Evolutionary conservation across 2,113 vertebrate genomes (phyloP).

Genomic region (Toxotes chatareus): DNA sequence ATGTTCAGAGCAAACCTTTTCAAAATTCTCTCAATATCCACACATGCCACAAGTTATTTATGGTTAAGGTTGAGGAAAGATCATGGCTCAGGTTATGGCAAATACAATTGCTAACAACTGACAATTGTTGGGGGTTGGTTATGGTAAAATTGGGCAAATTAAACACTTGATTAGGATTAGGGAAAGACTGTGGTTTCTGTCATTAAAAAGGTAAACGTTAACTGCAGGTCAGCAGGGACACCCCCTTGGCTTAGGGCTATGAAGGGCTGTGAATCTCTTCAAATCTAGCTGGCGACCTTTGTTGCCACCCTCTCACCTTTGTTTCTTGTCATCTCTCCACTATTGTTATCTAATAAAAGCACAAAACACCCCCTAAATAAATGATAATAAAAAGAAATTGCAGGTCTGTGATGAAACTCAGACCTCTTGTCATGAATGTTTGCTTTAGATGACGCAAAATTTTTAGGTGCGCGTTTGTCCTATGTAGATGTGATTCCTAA

Average conservation of each 20-base stretch:
- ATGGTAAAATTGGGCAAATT: neutral
- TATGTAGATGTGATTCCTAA: neutral
- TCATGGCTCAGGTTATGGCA: too few relatives aligned
- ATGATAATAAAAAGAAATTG: too few relatives aligned
- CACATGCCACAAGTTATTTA: too few relatives aligned
- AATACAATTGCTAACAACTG: too few relatives aligned
- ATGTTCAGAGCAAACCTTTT: too few relatives aligned
- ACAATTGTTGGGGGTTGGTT: neutral
- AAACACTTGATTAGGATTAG: neutral
- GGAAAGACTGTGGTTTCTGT: too few relatives aligned
- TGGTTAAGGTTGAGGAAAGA: too few relatives aligned
- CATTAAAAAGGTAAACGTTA: too few relatives aligned
- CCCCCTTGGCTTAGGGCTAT: neutral
- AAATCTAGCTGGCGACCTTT: neutral
- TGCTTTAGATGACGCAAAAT: neutral
- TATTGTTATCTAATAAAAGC: too few relatives aligned
- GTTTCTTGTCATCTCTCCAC: neutral
- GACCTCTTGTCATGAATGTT: neutral
- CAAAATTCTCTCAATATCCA: too few relatives aligned
- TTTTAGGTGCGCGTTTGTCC: neutral
- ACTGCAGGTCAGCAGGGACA: neutral
- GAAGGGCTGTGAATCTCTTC: too few relatives aligned
- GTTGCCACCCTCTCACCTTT: neutral
- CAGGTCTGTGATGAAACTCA: neutral
- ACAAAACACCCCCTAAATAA: too few relatives aligned